These are phyloP conservation scores for Rhyacichthys aspro DNA, from an alignment of 2,797 vertebrate species.

Conservation along the genomic window DNA sequence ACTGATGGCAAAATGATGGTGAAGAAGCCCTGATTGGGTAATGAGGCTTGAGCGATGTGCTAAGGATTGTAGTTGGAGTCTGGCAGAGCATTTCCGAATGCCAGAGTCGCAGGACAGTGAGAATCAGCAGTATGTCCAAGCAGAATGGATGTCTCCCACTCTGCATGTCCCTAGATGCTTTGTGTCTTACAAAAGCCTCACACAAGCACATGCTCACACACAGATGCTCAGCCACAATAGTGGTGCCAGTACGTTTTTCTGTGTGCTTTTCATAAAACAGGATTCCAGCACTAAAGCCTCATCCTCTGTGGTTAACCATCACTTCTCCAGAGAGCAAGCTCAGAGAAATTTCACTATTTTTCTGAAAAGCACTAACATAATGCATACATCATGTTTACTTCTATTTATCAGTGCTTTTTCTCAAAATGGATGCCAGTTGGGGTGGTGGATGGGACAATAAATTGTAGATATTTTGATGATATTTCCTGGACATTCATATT, in stretches of 20 bases:
- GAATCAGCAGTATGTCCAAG: slow-evolving; percentile 78
- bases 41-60: slow-evolving; percentile 53
- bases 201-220: slow-evolving; percentile 52
- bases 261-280: slow-evolving; percentile 32
- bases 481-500: too few relatives aligned
- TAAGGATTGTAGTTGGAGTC: slow-evolving; percentile 33
- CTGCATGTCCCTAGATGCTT: slow-evolving; percentile 71
- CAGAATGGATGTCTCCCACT: slow-evolving; percentile 82
- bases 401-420: too few relatives aligned
- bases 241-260: slow-evolving; percentile 39
- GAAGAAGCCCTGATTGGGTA: slow-evolving; percentile 58
- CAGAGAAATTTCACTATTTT: neutral
- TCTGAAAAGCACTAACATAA: neutral
- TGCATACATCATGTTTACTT: too few relatives aligned
- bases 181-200: slow-evolving; percentile 58
- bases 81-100: slow-evolving; percentile 49
- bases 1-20: slow-evolving; percentile 58
- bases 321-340: slow-evolving; percentile 32
- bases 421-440: too few relatives aligned
- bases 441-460: too few relatives aligned
- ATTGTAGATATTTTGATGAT: too few relatives aligned
- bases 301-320: slow-evolving; percentile 25
- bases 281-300: slow-evolving; percentile 29
- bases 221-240: slow-evolving; percentile 38
- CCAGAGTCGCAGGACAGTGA: slow-evolving; percentile 60